These are phyloP conservation scores for Cygnus atratus DNA, from an alignment of 2,113 vertebrate species.

Conservation along the genomic window DNA sequence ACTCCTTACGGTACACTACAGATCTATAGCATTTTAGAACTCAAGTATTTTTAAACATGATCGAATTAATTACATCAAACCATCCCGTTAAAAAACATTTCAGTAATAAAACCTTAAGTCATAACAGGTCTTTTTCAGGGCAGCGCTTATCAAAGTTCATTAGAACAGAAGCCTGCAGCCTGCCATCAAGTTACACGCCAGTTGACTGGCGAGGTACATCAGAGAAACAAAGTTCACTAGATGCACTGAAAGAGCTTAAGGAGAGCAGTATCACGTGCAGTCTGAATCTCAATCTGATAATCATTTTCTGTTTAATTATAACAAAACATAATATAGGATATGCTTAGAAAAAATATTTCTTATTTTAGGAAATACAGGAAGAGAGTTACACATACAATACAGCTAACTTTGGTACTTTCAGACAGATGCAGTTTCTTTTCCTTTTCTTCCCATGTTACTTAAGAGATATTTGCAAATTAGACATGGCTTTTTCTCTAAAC, in stretches of 20 bases:
- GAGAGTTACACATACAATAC: not conserved
- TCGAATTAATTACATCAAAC: not conserved
- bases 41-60: not conserved
- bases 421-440: not conserved
- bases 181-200: not conserved
- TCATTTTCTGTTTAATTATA: not conserved
- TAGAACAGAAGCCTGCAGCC: not conserved
- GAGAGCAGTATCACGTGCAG: rapidly evolving
- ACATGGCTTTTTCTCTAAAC: not conserved
- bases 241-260: not conserved
- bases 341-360: not conserved
- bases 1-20: not conserved
- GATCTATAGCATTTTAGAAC: not conserved
- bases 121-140: not conserved
- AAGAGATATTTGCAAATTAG: not conserved
- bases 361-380: not conserved
- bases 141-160: not conserved
- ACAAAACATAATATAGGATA: not conserved
- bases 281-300: not conserved
- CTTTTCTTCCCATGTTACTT: not conserved
- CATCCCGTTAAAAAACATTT: not conserved
- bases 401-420: not conserved
- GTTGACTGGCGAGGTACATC: not conserved
- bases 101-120: not conserved
- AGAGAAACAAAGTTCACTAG: not conserved